Conservation (phyloP, 1,140 invertebrate species). For the Paralvinella palmiformis region DNA sequence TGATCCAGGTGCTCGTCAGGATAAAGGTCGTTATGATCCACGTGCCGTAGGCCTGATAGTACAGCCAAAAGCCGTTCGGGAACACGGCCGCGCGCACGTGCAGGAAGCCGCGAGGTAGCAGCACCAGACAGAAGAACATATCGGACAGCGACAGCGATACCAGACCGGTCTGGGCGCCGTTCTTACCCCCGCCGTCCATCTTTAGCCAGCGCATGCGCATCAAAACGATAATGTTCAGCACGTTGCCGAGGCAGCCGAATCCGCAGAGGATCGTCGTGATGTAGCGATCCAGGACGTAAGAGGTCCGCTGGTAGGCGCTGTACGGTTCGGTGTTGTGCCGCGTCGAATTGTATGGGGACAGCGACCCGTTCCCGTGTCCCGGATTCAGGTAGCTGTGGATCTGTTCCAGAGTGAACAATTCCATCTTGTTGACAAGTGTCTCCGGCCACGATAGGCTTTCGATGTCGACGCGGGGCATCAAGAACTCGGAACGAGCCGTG, state of each 20-base stretch:
- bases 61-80: background rate
- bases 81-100: background rate
- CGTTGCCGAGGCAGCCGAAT: background rate
- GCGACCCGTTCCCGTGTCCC: no score
- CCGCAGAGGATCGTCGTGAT: background rate
- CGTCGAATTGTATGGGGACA: no score
- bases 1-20: background rate
- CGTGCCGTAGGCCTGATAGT: background rate
- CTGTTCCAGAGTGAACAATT: no score
- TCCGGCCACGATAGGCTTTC: no score
- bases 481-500: no score
- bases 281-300: no score
- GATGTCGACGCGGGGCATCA: no score
- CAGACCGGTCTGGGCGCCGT: background rate
- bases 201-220: background rate
- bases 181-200: background rate
- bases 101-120: background rate
- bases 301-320: no score
- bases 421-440: no score
- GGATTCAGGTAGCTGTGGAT: no score
- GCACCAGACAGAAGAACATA: background rate
- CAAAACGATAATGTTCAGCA: background rate
- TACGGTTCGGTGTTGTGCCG: no score
- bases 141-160: background rate
- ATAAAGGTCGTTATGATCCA: background rate